A percentile compares a stretch with the other conserved stretches of the same genome.
Conservation (phyloP, 2,888 invertebrate genomes). For the Diplazon laetatorius region DNA sequence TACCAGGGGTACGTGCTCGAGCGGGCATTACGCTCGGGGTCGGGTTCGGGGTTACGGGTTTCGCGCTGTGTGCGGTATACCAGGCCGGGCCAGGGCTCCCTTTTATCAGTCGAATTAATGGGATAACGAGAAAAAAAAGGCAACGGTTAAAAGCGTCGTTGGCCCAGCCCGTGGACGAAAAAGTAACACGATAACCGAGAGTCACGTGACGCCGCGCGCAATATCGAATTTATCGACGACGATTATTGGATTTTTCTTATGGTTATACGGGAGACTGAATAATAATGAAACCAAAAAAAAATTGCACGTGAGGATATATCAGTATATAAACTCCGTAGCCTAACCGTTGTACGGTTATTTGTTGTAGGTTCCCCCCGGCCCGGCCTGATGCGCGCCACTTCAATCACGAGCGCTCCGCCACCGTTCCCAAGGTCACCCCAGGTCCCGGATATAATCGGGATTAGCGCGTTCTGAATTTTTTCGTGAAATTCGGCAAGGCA, state of each 20-base stretch:
- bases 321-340: conserved; percentile 63
- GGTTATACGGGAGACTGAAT: conserved; percentile 18
- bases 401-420: conserved; percentile 78
- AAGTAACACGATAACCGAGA: conserved; percentile 39
- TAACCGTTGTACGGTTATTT: conserved; percentile 74
- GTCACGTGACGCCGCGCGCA: conserved; percentile 19
- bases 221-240: conserved; percentile 23
- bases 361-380: conserved; percentile 83
- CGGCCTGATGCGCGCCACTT: conserved; percentile 82
- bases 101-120: conserved; percentile 63
- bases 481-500: conserved; percentile 66
- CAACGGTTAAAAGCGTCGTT: conserved; percentile 36
- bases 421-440: conserved; percentile 74
- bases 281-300: conserved; percentile 19
- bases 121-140: conserved; percentile 36
- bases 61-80: conserved; percentile 58
- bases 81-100: conserved; percentile 83
- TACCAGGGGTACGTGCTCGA: conserved; percentile 46
- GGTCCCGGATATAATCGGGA: conserved; percentile 71
- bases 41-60: conserved; percentile 58
- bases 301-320: conserved; percentile 49
- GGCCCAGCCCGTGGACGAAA: conserved; percentile 58
- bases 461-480: conserved; percentile 74
- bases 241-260: conserved; percentile 27
- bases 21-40: conserved; percentile 72